A percentile compares a stretch with the other conserved stretches of the same genome.
phyloP scores from a whole-genome alignment of 2,113 vertebrate species.

The Trichomycterus rosablanca region DNA sequence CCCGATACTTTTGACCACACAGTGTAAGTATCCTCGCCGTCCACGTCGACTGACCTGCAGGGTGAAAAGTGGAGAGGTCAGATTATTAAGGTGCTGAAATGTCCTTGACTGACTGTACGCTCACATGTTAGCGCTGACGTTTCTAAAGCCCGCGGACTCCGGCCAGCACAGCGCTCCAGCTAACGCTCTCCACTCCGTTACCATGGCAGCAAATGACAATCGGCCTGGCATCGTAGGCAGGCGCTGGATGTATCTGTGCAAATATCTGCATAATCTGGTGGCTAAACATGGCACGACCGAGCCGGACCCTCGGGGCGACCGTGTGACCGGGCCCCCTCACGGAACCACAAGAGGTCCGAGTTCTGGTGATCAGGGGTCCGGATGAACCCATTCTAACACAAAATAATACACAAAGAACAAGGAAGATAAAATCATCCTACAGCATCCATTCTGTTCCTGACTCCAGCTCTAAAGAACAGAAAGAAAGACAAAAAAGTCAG shows the following conservation, averaged over 20 bases:
- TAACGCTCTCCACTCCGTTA: slow-evolving; percentile 43
- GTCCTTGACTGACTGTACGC: background rate
- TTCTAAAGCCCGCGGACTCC: slow-evolving; percentile 39
- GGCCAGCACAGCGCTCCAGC: slow-evolving; percentile 37
- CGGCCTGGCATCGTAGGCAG: slow-evolving; percentile 46
- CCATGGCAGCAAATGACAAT: slow-evolving; percentile 51
- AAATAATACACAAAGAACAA: too few species aligned
- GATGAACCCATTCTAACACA: too few species aligned
- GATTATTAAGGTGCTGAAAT: background rate
- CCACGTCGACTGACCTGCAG: background rate
- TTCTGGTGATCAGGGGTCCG: too few species aligned
- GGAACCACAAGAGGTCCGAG: too few species aligned
- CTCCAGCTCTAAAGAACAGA: too few species aligned
- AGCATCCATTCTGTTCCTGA: too few species aligned
- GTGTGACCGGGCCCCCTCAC: too few species aligned
- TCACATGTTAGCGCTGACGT: background rate
- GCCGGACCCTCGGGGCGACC: slow-evolving; percentile 9
- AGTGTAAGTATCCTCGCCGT: background rate
- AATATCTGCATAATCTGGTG: slow-evolving; percentile 49
- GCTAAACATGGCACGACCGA: slow-evolving; percentile 23
- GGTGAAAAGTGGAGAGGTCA: background rate
- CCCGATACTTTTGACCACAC: too few species aligned
- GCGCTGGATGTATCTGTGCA: slow-evolving; percentile 42
- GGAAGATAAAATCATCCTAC: too few species aligned
- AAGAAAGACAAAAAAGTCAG: too few species aligned